These are phyloP conservation scores for Lucilia sericata DNA, from an alignment of 1,140 invertebrate genomes.

Conservation along the genomic window DNA sequence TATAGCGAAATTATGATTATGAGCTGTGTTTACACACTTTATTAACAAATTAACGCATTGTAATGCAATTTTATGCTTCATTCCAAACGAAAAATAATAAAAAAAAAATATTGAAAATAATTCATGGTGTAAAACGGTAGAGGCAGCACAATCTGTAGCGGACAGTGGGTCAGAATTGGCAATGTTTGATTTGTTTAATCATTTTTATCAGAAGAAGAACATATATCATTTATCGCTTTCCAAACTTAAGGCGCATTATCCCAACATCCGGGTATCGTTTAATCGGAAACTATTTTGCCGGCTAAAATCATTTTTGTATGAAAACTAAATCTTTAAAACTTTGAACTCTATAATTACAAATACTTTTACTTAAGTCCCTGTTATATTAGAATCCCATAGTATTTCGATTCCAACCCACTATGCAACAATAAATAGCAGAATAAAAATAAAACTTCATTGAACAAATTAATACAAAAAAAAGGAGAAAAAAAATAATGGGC, in stretches of 20 bases:
- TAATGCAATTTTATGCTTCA: slow-evolving; percentile 24
- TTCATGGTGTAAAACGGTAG: slow-evolving; percentile 2
- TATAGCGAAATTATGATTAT: slow-evolving; percentile 32
- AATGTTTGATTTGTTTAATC: too few species aligned
- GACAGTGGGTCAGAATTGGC: background rate
- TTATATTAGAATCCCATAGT: too few species aligned
- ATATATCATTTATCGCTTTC: too few species aligned
- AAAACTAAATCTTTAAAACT: too few species aligned
- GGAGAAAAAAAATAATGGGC: background rate
- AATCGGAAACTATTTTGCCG: too few species aligned
- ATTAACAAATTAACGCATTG: slow-evolving; percentile 66
- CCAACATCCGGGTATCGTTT: too few species aligned
- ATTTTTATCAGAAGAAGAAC: too few species aligned
- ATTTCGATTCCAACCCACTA: too few species aligned
- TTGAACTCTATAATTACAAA: too few species aligned
- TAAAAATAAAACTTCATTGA: background rate
- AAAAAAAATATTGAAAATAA: background rate
- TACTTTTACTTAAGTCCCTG: too few species aligned
- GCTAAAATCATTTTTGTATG: too few species aligned
- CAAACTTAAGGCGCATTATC: too few species aligned
- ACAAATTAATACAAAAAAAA: background rate
- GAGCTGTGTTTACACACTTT: slow-evolving; percentile 60
- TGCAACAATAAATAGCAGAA: background rate
- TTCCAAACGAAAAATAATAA: background rate
- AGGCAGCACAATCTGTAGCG: background rate